Evolutionary conservation across 1,140 invertebrate genomes (phyloP).

Genomic region (Eulimnadia texana): DNA sequence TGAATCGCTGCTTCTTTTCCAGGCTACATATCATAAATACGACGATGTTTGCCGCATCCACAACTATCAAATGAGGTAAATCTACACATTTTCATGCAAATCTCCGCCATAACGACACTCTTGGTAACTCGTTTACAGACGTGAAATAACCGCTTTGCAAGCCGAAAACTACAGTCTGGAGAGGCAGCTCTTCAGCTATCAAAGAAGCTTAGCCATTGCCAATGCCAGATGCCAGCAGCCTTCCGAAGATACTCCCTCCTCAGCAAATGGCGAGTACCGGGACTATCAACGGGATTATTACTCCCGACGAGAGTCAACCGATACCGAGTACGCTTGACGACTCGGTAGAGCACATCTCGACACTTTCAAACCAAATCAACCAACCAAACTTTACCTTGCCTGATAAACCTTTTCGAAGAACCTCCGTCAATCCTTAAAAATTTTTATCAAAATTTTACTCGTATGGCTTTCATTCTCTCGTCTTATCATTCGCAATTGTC

Average conservation of each 20-base stretch:
- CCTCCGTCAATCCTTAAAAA: no score
- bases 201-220: slow-evolving; percentile 65
- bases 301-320: slow-evolving; percentile 35
- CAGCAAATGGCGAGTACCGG: slow-evolving; percentile 30
- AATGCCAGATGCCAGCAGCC: slow-evolving; percentile 38
- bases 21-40: slow-evolving; percentile 72
- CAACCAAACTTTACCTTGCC: no score
- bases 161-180: slow-evolving; percentile 74
- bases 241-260: slow-evolving; percentile 28
- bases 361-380: no score
- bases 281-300: background rate
- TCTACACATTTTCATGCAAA: background rate
- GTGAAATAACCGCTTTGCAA: slow-evolving; percentile 65
- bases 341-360: background rate
- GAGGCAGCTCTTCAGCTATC: slow-evolving; percentile 71
- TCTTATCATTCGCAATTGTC: no score
- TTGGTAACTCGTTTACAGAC: slow-evolving; percentile 33
- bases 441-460: no score
- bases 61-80: slow-evolving; percentile 69
- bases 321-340: slow-evolving; percentile 56
- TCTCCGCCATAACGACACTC: slow-evolving; percentile 1
- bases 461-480: no score
- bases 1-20: slow-evolving; percentile 67
- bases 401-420: no score
- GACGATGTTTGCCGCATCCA: slow-evolving; percentile 70